A percentile compares a stretch with the other conserved stretches of the same genome.
Conservation (phyloP, 1,140 invertebrate genomes). For the Andricus grossulariae region DNA sequence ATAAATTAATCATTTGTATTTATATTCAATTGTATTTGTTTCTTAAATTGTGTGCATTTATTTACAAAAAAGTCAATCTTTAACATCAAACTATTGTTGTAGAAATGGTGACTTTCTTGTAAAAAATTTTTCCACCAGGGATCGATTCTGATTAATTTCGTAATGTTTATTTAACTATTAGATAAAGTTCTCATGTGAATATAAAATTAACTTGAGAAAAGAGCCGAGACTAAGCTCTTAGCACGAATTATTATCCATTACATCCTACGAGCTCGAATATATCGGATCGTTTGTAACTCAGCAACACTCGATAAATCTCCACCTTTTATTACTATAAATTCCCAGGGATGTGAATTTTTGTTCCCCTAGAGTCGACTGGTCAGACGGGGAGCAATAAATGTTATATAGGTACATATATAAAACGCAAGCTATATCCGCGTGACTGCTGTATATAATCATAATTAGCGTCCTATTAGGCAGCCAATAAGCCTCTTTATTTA, state of each 20-base stretch:
- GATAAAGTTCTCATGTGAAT: too few species aligned
- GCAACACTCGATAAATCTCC: conserved; percentile 57
- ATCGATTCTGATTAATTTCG: too few species aligned
- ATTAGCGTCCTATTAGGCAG: conserved; percentile 56
- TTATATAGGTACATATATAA: conserved; percentile 60
- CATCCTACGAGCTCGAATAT: conserved; percentile 4
- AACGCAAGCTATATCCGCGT: neutral
- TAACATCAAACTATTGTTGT: too few species aligned
- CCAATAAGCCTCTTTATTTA: conserved; percentile 54
- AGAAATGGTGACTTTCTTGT: too few species aligned
- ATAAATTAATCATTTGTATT: too few species aligned
- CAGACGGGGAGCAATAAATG: conserved; percentile 55
- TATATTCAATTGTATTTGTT: too few species aligned
- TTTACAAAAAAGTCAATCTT: too few species aligned
- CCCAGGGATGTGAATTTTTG: conserved; percentile 52
- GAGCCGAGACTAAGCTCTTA: neutral
- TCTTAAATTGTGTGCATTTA: too few species aligned
- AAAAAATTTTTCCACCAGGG: too few species aligned
- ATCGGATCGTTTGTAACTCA: conserved; percentile 58
- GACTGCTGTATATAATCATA: conserved; percentile 59
- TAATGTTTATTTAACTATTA: too few species aligned
- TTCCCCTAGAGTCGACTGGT: conserved; percentile 40
- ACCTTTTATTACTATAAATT: conserved; percentile 62
- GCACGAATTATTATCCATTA: conserved; percentile 56
- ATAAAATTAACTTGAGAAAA: too few species aligned